Conservation (phyloP, 2,888 invertebrate species). For the Campoletis raptor region DNA sequence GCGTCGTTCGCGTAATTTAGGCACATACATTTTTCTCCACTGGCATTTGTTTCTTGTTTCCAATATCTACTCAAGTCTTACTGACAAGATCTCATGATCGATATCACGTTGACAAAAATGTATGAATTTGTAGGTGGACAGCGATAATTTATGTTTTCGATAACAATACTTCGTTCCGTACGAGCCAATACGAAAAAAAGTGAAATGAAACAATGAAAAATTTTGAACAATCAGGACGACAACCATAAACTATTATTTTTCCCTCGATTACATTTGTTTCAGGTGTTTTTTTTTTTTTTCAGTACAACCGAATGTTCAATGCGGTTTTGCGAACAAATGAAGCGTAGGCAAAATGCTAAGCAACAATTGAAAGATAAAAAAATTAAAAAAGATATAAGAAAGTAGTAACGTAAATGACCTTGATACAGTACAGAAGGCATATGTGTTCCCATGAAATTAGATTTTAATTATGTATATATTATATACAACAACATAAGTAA, state of each 20-base stretch:
- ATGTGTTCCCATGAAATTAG: slow-evolving; percentile 74
- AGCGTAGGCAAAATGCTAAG: slow-evolving; percentile 47
- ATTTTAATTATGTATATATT: slow-evolving; percentile 72
- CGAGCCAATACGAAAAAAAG: background rate
- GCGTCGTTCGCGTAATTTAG: slow-evolving; percentile 54
- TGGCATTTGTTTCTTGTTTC: background rate
- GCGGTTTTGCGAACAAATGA: slow-evolving; percentile 17
- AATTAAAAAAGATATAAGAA: slow-evolving; percentile 13
- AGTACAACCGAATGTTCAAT: slow-evolving; percentile 6
- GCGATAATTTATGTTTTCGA: background rate
- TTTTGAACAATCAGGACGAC: background rate
- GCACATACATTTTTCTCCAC: slow-evolving; percentile 40
- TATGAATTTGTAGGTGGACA: background rate
- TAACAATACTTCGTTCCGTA: background rate
- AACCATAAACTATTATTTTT: background rate
- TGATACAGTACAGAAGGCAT: slow-evolving; percentile 69
- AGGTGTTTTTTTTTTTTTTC: background rate
- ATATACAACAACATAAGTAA: slow-evolving; percentile 77
- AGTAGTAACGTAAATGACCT: slow-evolving; percentile 56
- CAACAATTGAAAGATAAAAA: slow-evolving; percentile 44
- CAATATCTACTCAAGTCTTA: slow-evolving; percentile 26
- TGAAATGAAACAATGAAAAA: background rate
- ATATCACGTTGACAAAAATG: slow-evolving; percentile 18
- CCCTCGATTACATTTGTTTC: background rate
- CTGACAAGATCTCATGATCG: slow-evolving; percentile 17